Evolutionary conservation across 64 coral and sea anemone genomes (phyloP).

Genomic region (Trachythela sp.): DNA sequence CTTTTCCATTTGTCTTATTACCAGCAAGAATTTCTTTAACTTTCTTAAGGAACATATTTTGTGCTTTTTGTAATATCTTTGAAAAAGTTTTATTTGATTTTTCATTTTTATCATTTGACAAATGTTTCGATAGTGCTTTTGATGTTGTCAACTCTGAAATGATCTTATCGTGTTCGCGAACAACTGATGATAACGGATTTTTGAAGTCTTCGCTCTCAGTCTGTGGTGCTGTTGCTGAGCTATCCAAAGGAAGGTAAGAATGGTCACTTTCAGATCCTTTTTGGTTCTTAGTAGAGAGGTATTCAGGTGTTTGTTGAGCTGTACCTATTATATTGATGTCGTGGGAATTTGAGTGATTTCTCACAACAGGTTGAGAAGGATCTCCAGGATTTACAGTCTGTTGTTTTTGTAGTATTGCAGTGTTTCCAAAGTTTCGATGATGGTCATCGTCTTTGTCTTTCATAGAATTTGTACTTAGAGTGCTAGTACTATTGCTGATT

Average conservation of each 20-base stretch:
- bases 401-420: neutral
- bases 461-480: neutral
- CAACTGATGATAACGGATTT: neutral
- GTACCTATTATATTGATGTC: neutral
- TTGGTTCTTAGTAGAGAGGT: neutral
- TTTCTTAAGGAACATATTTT: neutral
- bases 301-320: neutral
- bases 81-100: neutral
- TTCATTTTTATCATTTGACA: neutral
- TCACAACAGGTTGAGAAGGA: neutral
- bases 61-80: neutral
- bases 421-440: neutral
- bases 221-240: neutral
- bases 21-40: slow-evolving; percentile 9
- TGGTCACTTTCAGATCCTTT: neutral
- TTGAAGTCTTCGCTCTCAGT: neutral
- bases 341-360: neutral
- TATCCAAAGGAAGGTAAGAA: neutral
- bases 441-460: neutral
- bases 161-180: neutral
- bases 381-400: neutral
- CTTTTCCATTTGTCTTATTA: neutral
- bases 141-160: neutral
- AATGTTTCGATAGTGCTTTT: neutral
- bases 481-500: neutral